Conservation (phyloP, 1,140 invertebrate genomes). For the Drosophila persimilis region DNA sequence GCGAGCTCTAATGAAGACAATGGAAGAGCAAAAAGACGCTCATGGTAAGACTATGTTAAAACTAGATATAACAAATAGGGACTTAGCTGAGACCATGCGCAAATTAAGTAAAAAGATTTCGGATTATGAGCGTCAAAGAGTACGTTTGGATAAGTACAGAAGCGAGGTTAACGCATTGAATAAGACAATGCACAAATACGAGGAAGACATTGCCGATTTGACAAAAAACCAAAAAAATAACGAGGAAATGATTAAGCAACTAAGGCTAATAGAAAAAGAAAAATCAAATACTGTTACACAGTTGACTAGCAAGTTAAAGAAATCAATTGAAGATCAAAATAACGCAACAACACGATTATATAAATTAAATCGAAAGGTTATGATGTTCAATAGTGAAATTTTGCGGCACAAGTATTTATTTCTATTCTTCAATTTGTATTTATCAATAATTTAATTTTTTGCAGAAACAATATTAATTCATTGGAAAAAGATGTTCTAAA, state of each 20-base stretch:
- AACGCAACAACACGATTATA: conserved; percentile 33
- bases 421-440: neutral
- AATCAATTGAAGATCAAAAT: conserved; percentile 45
- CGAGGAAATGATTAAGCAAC: conserved; percentile 53
- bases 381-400: conserved; percentile 46
- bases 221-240: conserved; percentile 47
- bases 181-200: conserved; percentile 49
- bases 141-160: conserved; percentile 54
- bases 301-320: conserved; percentile 36
- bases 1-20: conserved; percentile 45
- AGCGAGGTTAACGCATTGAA: conserved; percentile 45
- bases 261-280: conserved; percentile 50
- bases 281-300: conserved; percentile 41
- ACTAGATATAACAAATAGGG: conserved; percentile 36
- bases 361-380: conserved; percentile 44
- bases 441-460: neutral
- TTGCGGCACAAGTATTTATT: conserved; percentile 41
- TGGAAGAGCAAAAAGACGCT: conserved; percentile 54
- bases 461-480: conserved; percentile 54
- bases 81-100: conserved; percentile 36
- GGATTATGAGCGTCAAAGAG: conserved; percentile 54
- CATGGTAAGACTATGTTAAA: conserved; percentile 45
- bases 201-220: conserved; percentile 51
- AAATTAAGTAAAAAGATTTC: conserved; percentile 41
- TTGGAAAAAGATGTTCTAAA: conserved; percentile 66